These are phyloP conservation scores for Dermatemys mawii DNA, from an alignment of 2,113 vertebrate genomes.

Conservation along the genomic window DNA sequence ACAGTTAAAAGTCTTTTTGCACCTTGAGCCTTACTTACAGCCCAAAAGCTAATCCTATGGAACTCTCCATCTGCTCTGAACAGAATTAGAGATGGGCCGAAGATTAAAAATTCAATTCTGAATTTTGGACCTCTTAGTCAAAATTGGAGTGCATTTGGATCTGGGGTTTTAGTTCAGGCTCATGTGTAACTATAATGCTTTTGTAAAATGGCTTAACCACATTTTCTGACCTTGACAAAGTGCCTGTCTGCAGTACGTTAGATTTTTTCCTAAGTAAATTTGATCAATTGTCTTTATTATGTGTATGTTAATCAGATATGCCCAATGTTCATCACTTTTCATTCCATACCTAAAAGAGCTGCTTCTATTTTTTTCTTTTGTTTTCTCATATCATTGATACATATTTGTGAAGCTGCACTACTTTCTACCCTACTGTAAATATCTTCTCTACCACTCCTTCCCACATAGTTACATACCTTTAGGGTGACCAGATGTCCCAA, in stretches of 20 bases:
- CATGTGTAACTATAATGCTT: neutral
- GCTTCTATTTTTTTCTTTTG: neutral
- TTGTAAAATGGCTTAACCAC: neutral
- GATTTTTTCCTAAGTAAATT: neutral
- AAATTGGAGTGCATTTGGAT: neutral
- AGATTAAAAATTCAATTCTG: constrained; percentile 23
- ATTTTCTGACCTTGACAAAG: neutral
- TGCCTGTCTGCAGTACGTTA: neutral
- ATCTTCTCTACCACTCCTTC: neutral
- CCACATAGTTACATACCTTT: rapidly evolving
- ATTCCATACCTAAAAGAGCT: neutral
- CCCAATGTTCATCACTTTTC: neutral
- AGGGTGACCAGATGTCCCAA: too few species aligned
- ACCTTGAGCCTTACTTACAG: neutral
- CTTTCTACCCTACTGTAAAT: neutral
- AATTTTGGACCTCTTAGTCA: neutral
- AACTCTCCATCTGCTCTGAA: neutral
- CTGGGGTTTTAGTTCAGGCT: neutral
- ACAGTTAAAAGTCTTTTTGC: neutral
- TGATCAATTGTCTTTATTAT: neutral
- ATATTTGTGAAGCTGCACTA: neutral
- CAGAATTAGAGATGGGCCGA: neutral
- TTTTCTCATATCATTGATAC: neutral
- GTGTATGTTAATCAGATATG: too few species aligned
- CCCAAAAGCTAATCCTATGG: constrained; percentile 5